phyloP scores from a whole-genome alignment of 2,888 invertebrate genomes.

The Actias luna region DNA sequence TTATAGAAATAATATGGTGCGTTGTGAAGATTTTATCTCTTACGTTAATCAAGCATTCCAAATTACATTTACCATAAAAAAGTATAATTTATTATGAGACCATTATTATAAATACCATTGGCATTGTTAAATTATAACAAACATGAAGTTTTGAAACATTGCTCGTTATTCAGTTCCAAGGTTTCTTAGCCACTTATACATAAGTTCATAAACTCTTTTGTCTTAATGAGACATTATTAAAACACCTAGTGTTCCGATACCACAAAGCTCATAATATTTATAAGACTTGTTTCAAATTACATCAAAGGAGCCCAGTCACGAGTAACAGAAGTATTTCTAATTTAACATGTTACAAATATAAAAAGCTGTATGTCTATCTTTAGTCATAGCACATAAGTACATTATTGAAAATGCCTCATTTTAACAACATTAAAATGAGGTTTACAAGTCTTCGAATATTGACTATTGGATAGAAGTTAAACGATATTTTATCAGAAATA shows the following conservation, averaged over 20 bases:
- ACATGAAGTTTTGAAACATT: not conserved
- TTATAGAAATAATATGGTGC: not conserved
- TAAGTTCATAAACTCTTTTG: not conserved
- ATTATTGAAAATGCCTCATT: constrained; percentile 9
- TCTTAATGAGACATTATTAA: not conserved
- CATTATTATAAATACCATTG: not conserved
- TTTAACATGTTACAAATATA: not conserved
- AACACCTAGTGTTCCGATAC: not conserved
- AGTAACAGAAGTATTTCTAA: not conserved
- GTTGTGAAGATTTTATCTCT: too few relatives aligned
- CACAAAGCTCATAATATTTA: not conserved
- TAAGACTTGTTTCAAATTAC: not conserved
- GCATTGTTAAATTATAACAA: not conserved
- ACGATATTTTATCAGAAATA: not conserved
- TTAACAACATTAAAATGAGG: constrained; percentile 8
- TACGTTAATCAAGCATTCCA: not conserved
- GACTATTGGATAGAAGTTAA: not conserved
- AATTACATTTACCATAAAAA: not conserved
- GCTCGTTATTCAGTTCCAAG: not conserved
- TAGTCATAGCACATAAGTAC: not conserved
- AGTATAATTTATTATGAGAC: not conserved
- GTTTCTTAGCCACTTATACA: not conserved
- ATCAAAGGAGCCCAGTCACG: not conserved
- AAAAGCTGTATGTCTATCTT: not conserved
- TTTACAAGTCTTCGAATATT: constrained; percentile 9